These are phyloP conservation scores for Philereme vetulata DNA, from an alignment of 2,888 invertebrate genomes.

Conservation along the genomic window DNA sequence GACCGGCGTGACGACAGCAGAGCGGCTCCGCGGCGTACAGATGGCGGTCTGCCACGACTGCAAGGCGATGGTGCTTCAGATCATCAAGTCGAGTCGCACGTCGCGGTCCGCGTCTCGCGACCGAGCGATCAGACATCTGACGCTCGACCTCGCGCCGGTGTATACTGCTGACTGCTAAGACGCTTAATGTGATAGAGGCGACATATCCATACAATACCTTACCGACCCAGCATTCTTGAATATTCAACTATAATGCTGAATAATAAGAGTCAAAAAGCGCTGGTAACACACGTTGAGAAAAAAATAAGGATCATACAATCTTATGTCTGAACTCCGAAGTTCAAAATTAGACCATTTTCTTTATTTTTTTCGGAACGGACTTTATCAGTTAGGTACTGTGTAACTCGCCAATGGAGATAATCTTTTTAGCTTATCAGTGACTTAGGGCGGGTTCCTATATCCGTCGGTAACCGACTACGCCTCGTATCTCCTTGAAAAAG, in stretches of 20 bases:
- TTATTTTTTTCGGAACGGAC: neutral
- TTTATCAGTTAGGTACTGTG: slow-evolving; percentile 50
- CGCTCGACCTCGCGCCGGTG: slow-evolving; percentile 92
- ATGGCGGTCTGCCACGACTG: slow-evolving; percentile 98
- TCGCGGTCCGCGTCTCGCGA: slow-evolving; percentile 91
- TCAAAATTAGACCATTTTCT: neutral
- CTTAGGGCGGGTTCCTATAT: too few relatives aligned
- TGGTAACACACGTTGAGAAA: neutral
- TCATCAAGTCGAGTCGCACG: slow-evolving; percentile 90
- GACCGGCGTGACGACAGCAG: slow-evolving; percentile 81
- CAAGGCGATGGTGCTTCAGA: slow-evolving; percentile 96
- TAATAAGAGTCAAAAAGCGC: slow-evolving; percentile 1
- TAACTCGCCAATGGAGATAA: slow-evolving; percentile 52
- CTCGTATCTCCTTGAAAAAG: too few relatives aligned
- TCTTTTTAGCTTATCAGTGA: slow-evolving; percentile 14
- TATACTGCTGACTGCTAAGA: slow-evolving; percentile 84
- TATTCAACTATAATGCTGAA: neutral
- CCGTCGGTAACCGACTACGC: too few relatives aligned
- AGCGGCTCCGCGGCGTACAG: slow-evolving; percentile 89
- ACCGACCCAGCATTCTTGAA: neutral
- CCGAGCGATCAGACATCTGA: slow-evolving; percentile 91
- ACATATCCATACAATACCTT: slow-evolving; percentile 38
- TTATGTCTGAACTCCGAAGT: neutral
- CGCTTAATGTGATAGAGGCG: neutral
- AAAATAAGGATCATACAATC: neutral